Percentiles rank a stretch among this genome's conserved stretches.
Conservation (phyloP, 2,888 invertebrate species). For the Herminia tarsipennalis region DNA sequence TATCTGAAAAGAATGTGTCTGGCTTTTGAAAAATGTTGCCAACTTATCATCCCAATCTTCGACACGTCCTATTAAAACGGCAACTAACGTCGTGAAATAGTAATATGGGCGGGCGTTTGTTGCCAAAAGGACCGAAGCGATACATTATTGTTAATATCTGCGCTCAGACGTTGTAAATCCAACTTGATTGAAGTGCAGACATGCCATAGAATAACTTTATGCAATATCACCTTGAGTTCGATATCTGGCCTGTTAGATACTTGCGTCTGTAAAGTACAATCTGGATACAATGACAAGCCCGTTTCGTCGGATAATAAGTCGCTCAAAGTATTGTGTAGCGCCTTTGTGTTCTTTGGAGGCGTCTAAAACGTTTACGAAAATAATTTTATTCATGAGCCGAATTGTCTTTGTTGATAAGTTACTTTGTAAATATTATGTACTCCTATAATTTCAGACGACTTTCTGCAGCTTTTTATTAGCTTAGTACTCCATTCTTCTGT, state of each 20-base stretch:
- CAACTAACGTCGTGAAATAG: conserved; percentile 35
- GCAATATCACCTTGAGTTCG: conserved; percentile 65
- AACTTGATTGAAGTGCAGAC: conserved; percentile 51
- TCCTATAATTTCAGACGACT: conserved; percentile 19
- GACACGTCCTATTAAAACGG: conserved; percentile 26
- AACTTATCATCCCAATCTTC: conserved; percentile 27
- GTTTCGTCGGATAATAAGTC: conserved; percentile 46
- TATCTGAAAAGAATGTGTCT: conserved; percentile 4
- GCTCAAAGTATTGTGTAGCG: conserved; percentile 46
- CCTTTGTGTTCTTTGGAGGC: conserved; percentile 49
- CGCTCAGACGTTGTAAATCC: conserved; percentile 36
- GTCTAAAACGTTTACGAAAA: conserved; percentile 34
- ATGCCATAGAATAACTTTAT: conserved; percentile 64
- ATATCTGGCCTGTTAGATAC: conserved; percentile 39
- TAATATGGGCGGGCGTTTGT: conserved; percentile 16
- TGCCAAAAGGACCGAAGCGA: conserved; percentile 31
- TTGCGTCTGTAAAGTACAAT: conserved; percentile 14
- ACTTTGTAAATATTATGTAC: conserved; percentile 23
- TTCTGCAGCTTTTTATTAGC: conserved; percentile 8
- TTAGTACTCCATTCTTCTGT: conserved; percentile 2
- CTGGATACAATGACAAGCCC: conserved; percentile 51
- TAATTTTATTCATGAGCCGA: conserved; percentile 40
- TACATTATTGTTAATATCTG: conserved; percentile 36
- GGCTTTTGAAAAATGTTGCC: conserved; percentile 12
- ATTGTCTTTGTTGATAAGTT: conserved; percentile 29